phyloP scores from a whole-genome alignment of 2,113 vertebrate genomes.

The Solea senegalensis region DNA sequence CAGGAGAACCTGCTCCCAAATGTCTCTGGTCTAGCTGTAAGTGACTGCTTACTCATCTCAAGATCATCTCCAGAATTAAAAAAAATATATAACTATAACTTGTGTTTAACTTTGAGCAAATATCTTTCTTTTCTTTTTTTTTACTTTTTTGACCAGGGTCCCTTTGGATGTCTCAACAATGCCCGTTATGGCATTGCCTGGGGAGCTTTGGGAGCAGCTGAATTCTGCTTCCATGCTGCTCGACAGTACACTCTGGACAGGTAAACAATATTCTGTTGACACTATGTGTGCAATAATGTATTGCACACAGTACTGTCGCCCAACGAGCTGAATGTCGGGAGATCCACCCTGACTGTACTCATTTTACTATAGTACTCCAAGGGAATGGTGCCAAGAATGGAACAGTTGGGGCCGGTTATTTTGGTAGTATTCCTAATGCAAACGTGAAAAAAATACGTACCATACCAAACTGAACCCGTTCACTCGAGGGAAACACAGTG shows the following conservation, averaged over 20 bases:
- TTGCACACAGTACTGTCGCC: too few relatives aligned
- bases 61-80: not conserved
- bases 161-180: constrained; percentile 90
- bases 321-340: too few relatives aligned
- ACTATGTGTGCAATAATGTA: not conserved
- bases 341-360: too few relatives aligned
- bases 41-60: constrained; percentile 17
- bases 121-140: not conserved
- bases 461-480: too few relatives aligned
- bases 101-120: not conserved
- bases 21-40: constrained; percentile 84
- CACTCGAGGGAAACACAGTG: too few relatives aligned
- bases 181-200: constrained; percentile 91
- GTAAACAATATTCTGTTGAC: constrained; percentile 33
- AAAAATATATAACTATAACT: too few relatives aligned
- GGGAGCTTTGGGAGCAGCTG: constrained; percentile 90
- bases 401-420: too few relatives aligned
- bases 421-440: too few relatives aligned
- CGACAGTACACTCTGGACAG: constrained; percentile 80
- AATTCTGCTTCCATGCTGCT: constrained; percentile 89
- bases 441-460: too few relatives aligned
- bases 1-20: constrained; percentile 88
- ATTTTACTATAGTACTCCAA: too few relatives aligned
- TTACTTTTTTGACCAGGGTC: constrained; percentile 77
- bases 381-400: too few relatives aligned